Conservation (phyloP, 2,113 vertebrate species). For the Gymnogyps californianus region DNA sequence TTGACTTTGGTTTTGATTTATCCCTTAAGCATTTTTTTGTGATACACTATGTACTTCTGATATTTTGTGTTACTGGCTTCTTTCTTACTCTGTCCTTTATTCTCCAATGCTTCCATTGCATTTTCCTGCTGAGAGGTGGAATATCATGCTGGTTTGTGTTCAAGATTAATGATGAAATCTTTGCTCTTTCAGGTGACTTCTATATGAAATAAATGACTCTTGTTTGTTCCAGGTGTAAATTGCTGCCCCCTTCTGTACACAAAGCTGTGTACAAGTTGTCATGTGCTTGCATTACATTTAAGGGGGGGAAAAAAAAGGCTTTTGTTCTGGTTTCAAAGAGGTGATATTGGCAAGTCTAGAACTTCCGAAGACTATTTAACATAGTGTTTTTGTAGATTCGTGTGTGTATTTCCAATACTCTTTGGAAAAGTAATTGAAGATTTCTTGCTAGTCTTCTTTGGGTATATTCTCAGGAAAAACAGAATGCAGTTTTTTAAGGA, state of each 20-base stretch:
- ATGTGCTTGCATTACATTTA: neutral
- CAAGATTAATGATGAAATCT: neutral
- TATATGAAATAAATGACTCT: neutral
- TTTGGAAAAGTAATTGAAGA: neutral
- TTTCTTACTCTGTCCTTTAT: neutral
- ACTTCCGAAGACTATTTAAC: neutral
- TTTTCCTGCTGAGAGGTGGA: neutral
- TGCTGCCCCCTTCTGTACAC: slow-evolving; percentile 21
- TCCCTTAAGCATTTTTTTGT: neutral
- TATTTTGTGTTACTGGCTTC: neutral
- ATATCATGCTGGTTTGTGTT: neutral
- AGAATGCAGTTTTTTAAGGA: neutral
- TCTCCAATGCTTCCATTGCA: neutral
- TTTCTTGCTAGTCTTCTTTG: neutral
- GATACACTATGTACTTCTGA: neutral
- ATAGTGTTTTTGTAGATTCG: neutral
- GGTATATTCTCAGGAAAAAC: neutral
- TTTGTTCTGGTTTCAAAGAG: neutral
- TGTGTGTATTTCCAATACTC: neutral
- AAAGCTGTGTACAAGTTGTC: neutral
- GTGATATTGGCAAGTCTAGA: neutral
- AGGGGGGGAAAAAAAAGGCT: neutral
- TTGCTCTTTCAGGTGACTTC: neutral
- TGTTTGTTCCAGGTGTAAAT: slow-evolving; percentile 3
- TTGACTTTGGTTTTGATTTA: neutral